A percentile compares a stretch with the other conserved stretches of the same genome.
These are phyloP conservation scores for Tauraco erythrolophus DNA, from an alignment of 2,113 vertebrate species.

Conservation along the genomic window DNA sequence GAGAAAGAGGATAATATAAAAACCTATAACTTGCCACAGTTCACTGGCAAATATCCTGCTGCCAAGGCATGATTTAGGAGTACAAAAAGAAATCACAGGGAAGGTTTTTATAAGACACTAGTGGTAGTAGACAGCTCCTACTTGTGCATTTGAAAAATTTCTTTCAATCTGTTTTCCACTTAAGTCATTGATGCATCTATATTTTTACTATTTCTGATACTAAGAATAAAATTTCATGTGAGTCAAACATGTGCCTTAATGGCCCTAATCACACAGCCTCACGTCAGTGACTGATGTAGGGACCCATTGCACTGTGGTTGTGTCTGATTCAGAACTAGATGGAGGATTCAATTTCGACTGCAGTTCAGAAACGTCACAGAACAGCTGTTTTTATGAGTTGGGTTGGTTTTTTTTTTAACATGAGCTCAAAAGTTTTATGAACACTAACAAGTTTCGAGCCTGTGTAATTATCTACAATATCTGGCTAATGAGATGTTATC, in stretches of 20 bases:
- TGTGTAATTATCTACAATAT: background rate
- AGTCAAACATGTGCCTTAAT: background rate
- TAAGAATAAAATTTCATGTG: background rate
- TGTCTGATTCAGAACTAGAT: background rate
- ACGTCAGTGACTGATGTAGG: background rate
- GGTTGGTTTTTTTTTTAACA: background rate
- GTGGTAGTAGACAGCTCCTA: background rate
- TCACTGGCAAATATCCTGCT: background rate
- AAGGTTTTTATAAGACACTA: background rate
- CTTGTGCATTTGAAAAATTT: background rate
- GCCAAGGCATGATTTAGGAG: background rate
- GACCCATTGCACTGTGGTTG: background rate
- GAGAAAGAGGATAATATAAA: background rate
- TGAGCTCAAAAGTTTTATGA: background rate
- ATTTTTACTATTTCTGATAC: background rate
- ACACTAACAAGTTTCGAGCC: accelerated
- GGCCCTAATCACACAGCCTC: background rate
- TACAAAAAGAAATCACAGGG: background rate
- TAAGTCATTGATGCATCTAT: background rate
- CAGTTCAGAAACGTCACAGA: background rate
- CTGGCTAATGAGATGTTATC: background rate
- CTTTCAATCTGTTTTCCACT: background rate
- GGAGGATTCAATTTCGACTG: background rate
- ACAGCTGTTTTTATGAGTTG: background rate
- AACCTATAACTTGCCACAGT: background rate